These are phyloP conservation scores for Diogma glabrata DNA, from an alignment of 2,888 invertebrate species.

Conservation along the genomic window DNA sequence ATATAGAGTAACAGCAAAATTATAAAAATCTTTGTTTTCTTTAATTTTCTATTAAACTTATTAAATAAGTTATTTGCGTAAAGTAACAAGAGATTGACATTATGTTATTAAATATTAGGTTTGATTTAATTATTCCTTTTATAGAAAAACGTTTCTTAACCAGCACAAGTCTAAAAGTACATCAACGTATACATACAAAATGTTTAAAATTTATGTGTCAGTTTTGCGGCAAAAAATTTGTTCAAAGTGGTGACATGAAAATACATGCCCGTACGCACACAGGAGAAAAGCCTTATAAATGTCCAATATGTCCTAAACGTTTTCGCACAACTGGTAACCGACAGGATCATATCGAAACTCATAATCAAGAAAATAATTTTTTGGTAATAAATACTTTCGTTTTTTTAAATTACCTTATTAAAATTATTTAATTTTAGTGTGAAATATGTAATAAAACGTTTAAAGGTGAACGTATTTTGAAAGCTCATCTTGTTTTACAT, in stretches of 20 bases:
- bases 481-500: conserved; percentile 4
- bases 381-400: background rate
- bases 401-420: background rate
- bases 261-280: conserved; percentile 39
- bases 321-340: conserved; percentile 32
- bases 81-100: too few species aligned
- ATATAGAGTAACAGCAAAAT: too few species aligned
- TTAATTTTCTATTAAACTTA: too few species aligned
- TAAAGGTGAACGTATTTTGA: conserved; percentile 1
- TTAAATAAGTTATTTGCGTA: too few species aligned
- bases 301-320: conserved; percentile 36
- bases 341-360: conserved; percentile 4
- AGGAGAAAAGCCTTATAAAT: conserved; percentile 38
- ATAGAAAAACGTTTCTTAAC: conserved; percentile 2
- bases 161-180: background rate
- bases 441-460: conserved; percentile 1
- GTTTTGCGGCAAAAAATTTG: conserved; percentile 41
- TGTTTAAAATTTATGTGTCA: conserved; percentile 3
- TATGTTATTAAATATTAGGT: too few species aligned
- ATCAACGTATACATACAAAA: conserved; percentile 4
- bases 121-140: too few species aligned
- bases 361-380: background rate
- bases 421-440: conserved; percentile 1
- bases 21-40: too few species aligned
- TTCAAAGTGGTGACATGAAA: conserved; percentile 39